phyloP scores from a whole-genome alignment of 2,113 vertebrate genomes.

The Silurus meridionalis region DNA sequence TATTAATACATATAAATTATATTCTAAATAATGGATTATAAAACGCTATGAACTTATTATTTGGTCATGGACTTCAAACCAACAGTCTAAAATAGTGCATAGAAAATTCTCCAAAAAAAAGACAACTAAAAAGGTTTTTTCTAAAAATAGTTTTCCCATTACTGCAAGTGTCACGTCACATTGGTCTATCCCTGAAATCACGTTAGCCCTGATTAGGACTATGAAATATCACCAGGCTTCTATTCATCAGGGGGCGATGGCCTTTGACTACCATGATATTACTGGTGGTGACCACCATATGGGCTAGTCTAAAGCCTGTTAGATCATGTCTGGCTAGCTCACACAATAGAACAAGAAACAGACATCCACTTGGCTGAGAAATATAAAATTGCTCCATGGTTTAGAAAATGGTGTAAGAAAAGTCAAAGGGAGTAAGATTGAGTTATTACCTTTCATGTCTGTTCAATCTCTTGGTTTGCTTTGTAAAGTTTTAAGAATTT shows the following conservation, averaged over 20 bases:
- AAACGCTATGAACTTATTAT: background rate
- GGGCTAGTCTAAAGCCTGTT: slow-evolving; percentile 11
- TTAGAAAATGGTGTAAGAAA: background rate
- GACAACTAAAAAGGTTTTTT: background rate
- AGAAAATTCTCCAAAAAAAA: background rate
- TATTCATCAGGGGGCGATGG: slow-evolving; percentile 14
- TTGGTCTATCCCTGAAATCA: slow-evolving; percentile 25
- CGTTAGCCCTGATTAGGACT: background rate
- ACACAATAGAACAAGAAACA: background rate
- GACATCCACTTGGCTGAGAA: background rate
- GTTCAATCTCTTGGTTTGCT: slow-evolving; percentile 4
- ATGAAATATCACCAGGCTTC: slow-evolving; percentile 31
- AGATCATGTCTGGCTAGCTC: slow-evolving; percentile 16
- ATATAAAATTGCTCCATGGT: background rate
- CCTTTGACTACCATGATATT: slow-evolving; percentile 43
- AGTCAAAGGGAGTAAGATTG: slow-evolving; percentile 12
- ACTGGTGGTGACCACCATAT: slow-evolving; percentile 27
- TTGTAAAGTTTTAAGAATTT: background rate
- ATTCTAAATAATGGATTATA: background rate
- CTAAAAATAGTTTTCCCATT: slow-evolving; percentile 7
- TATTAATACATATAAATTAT: background rate
- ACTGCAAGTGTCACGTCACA: slow-evolving; percentile 13
- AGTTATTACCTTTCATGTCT: slow-evolving; percentile 17
- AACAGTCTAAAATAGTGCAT: background rate
- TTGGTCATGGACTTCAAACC: background rate